phyloP scores from a whole-genome alignment of 2,797 vertebrate species.

The Oophaga sylvatica region DNA sequence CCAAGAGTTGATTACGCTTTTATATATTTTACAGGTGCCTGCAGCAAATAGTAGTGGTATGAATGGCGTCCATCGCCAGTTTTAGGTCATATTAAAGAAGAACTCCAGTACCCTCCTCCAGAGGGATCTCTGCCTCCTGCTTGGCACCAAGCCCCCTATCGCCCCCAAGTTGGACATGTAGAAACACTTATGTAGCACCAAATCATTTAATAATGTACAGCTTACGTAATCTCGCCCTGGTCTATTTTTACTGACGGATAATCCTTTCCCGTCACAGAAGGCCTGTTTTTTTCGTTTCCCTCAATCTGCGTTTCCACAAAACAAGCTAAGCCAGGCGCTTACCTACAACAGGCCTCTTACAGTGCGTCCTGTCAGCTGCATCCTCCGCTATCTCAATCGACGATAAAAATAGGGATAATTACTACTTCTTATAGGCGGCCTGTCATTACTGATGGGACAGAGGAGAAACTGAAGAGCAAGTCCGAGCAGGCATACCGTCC shows the following conservation, averaged over 20 bases:
- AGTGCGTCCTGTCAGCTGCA: background rate
- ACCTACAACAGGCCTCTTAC: background rate
- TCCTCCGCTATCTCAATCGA: background rate
- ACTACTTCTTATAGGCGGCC: background rate
- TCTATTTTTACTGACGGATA: constrained; percentile 47
- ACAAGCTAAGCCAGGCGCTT: background rate
- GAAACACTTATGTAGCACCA: background rate
- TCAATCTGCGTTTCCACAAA: constrained; percentile 8
- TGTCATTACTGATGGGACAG: background rate
- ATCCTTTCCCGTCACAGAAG: constrained; percentile 35
- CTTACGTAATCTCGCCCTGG: constrained; percentile 32
- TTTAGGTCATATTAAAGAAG: background rate
- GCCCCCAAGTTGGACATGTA: background rate
- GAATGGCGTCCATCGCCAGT: too few relatives aligned
- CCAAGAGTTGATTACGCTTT: too few relatives aligned
- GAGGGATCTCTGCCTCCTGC: background rate
- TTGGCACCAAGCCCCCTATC: too few relatives aligned
- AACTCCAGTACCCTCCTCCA: background rate
- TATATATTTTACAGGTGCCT: too few relatives aligned
- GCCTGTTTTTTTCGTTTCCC: background rate
- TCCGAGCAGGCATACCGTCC: too few relatives aligned
- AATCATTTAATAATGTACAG: constrained; percentile 23
- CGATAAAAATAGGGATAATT: background rate
- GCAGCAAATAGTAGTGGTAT: too few relatives aligned
- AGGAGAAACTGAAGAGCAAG: background rate